A percentile compares a stretch with the other conserved stretches of the same genome.
phyloP scores from a whole-genome alignment of 30 jellyfish, hydroid and myxozoan species.

The Aurelia coerulea region DNA sequence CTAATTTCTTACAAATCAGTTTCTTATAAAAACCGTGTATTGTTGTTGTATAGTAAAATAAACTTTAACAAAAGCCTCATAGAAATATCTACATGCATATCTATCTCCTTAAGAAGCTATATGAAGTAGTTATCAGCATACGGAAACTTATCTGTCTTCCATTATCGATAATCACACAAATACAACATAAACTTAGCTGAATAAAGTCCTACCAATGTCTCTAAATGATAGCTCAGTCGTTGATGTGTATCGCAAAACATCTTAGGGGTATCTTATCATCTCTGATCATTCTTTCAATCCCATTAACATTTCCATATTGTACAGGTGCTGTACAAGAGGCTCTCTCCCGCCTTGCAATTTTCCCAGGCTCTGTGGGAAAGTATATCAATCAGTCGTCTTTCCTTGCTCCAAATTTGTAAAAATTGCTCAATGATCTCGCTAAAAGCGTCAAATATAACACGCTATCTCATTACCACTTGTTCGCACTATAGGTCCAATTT shows the following conservation, averaged over 20 bases:
- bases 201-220: background rate
- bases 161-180: no score
- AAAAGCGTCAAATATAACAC: constrained; percentile 29
- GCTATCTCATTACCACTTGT: constrained; percentile 6
- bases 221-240: constrained; percentile 23
- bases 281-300: constrained; percentile 6
- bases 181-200: background rate
- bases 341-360: constrained; percentile 50
- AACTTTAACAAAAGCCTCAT: no score
- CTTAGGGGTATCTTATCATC: constrained; percentile 15
- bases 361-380: constrained; percentile 74
- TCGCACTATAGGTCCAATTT: constrained; percentile 25
- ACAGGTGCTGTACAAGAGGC: constrained; percentile 32
- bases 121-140: no score
- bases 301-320: constrained; percentile 30
- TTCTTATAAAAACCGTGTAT: no score
- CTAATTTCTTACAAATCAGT: no score
- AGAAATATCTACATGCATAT: no score
- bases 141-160: no score
- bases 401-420: background rate
- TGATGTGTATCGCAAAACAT: background rate
- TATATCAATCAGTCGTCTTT: background rate
- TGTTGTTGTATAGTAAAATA: no score
- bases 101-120: no score
- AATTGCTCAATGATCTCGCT: constrained; percentile 3